Base-by-base conservation (phyloP, 2,113 vertebrate species). In the Petrocephalus zakoni region DNA sequence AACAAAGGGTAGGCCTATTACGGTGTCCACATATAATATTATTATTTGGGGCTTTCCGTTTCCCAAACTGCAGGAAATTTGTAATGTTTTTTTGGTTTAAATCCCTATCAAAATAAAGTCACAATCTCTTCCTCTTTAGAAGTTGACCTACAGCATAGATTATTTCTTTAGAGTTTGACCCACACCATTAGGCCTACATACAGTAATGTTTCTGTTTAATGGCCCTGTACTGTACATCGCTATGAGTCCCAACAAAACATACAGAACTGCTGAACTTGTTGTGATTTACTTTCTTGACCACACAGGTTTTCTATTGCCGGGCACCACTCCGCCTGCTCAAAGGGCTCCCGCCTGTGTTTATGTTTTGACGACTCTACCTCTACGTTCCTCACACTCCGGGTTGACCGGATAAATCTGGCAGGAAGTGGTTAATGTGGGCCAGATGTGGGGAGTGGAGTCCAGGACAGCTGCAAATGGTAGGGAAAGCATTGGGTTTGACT, bases 391-490 rank as follows among this genome's bases (percentile, higher is more conserved):
- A 13, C 61, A 34, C 49, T 88, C 64, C 8, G 17, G 90, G 90
- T 90, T 93, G 93, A 94, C 90, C 94, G 93, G 94, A 95, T 94
- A 92, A 87, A 87, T 55, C 90, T 88, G 91, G 93, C 94, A 95
- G 95, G 94, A 95, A 94, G 93, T 94, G 89, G 89, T 94, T 95
- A 95, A 95, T 91, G 68, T 88, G 90, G 89, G 94, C 94, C 95
- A 96, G 94, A 96, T 95, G 95, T 94, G 92, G 88, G 87, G 91
- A 46, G 42, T n/a, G 15, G 53, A 83, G 88, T n/a, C 92, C 89
- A 37, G 90, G 85, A 91, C 89, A 93, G 92, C 90, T 92, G 92
- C 89, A 53, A 29, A 91, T 72, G 90, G 58, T 87, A 88, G 91
- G 81, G 90, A 4, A 25, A 93, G 87, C 89, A 17, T 86, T 88